Conservation (phyloP, 2,888 invertebrate genomes). For the Standfussiana lucernea region DNA sequence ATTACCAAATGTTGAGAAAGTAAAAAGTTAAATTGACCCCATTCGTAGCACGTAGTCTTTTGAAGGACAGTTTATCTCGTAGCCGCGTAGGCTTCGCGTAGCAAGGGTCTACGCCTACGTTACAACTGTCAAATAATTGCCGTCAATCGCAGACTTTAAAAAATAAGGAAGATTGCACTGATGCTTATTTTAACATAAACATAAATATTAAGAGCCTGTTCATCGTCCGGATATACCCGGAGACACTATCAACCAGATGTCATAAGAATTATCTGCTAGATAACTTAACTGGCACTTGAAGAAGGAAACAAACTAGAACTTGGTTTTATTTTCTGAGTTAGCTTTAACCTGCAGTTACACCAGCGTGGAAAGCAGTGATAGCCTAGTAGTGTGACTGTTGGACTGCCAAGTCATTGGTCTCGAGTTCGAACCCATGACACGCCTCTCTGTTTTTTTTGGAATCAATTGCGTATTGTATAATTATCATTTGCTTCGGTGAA, state of each 20-base stretch:
- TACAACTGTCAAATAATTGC: slow-evolving; percentile 4
- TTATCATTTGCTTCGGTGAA: too few relatives aligned
- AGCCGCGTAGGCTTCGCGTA: slow-evolving; percentile 67
- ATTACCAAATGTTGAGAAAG: not conserved
- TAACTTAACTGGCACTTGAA: not conserved
- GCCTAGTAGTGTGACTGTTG: too few relatives aligned
- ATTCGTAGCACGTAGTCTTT: slow-evolving; percentile 56
- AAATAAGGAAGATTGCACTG: not conserved
- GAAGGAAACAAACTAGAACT: not conserved
- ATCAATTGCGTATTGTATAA: too few relatives aligned
- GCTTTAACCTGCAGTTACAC: not conserved
- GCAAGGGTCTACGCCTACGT: slow-evolving; percentile 54
- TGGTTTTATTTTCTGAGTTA: not conserved
- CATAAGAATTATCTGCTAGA: not conserved
- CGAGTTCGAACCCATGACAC: too few relatives aligned
- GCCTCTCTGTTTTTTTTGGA: too few relatives aligned
- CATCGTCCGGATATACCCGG: not conserved
- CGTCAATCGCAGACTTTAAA: not conserved
- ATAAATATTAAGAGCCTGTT: not conserved
- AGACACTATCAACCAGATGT: not conserved
- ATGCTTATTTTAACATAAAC: not conserved
- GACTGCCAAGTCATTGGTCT: too few relatives aligned
- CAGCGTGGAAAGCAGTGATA: too few relatives aligned
- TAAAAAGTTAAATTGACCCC: not conserved
- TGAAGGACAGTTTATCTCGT: slow-evolving; percentile 49